Percentiles rank a stretch among this genome's conserved stretches.
Evolutionary conservation across 2,888 invertebrate species (phyloP).

Genomic region (Cataglyphis altisquamis): DNA sequence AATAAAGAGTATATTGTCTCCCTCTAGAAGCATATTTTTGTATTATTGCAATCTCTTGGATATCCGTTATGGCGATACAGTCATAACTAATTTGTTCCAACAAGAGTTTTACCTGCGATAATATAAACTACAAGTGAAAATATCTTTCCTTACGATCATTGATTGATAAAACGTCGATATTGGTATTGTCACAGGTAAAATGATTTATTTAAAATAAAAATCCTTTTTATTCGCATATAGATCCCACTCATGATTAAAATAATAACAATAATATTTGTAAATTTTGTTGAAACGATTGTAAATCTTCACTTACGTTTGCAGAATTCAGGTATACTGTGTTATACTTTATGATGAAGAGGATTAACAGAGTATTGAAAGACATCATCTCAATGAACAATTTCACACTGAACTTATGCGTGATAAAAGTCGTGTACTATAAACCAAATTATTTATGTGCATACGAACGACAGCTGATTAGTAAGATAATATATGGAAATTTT

Average conservation of each 20-base stretch:
- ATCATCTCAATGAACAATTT: background rate
- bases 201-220: too few species aligned
- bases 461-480: background rate
- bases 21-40: slow-evolving; percentile 9
- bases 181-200: too few species aligned
- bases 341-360: background rate
- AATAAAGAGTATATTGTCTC: background rate
- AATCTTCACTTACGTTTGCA: background rate
- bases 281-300: background rate
- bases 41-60: slow-evolving; percentile 8
- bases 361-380: background rate
- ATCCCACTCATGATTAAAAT: background rate
- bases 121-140: background rate
- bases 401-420: background rate
- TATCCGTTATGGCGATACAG: slow-evolving; percentile 1
- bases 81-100: slow-evolving; percentile 6
- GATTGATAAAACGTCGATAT: background rate
- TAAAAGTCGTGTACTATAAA: slow-evolving; percentile 8
- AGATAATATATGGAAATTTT: background rate
- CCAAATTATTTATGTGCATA: background rate
- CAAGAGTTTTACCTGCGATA: background rate
- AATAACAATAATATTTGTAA: background rate
- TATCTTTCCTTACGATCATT: background rate
- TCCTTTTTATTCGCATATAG: too few species aligned
- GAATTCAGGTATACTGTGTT: background rate